Evolutionary conservation across 2,113 vertebrate genomes (phyloP).

Genomic region (Epinephelus fuscoguttatus): DNA sequence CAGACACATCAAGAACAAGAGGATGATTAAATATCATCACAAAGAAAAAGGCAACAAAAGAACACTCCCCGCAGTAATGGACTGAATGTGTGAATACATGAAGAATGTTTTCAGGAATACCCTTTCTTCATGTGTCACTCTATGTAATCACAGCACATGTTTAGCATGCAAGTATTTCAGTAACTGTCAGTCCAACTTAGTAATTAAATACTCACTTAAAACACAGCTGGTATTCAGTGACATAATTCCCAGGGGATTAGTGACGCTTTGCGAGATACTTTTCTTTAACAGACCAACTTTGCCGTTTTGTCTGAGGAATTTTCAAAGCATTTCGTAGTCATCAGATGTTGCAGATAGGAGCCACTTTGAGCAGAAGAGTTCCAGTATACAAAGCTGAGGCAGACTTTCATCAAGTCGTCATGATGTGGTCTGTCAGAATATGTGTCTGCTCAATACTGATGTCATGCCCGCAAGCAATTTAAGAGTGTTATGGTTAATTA

Average conservation of each 20-base stretch:
- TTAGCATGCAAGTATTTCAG: conserved; percentile 1
- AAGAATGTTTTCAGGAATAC: neutral
- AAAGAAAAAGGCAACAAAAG: conserved; percentile 1
- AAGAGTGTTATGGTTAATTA: conserved; percentile 5
- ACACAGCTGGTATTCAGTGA: conserved; percentile 5
- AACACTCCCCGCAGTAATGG: neutral
- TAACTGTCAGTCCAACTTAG: neutral
- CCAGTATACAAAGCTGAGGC: conserved; percentile 1
- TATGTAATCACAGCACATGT: neutral
- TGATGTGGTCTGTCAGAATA: conserved; percentile 9
- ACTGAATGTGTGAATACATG: neutral
- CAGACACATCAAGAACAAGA: conserved; percentile 11
- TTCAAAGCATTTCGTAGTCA: conserved; percentile 8
- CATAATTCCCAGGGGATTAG: conserved; percentile 3
- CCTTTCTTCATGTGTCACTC: neutral
- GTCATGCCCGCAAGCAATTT: neutral
- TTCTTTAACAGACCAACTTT: conserved; percentile 1
- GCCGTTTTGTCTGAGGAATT: neutral
- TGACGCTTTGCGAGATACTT: neutral
- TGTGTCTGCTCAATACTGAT: conserved; percentile 23
- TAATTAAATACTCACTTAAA: neutral
- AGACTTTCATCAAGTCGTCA: conserved; percentile 18
- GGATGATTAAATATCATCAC: conserved; percentile 37
- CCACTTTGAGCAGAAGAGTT: neutral
- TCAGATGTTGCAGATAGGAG: neutral